Base-by-base conservation (phyloP, 2,113 vertebrate species). In the Pluvianellus socialis region DNA sequence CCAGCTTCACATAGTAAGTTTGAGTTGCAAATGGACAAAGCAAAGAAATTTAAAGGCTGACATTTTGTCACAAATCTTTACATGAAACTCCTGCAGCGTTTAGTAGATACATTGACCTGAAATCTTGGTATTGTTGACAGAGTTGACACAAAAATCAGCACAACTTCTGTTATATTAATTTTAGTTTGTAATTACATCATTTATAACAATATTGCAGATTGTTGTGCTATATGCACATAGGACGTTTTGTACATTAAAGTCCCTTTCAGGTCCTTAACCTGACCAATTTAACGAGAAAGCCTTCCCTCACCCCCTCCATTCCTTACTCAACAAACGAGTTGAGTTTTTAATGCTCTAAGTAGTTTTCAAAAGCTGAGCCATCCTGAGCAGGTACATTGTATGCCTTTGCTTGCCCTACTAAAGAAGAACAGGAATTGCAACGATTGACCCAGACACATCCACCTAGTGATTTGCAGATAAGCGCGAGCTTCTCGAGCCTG, bases 41-140 rank as follows among this genome's bases (percentile, higher is more conserved):
- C 12, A 53, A 88, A 62, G 67, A 35, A 95, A 83, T 84, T 72
- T 14, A 66, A 75, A 88, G 45, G 30, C 52, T 92, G 62, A 65
- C 20, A n/a, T 86, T 84, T 94, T 70, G 63, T 52, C 40, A 35
- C 44, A 70, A 33, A 62, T 59, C 32, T 92, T 80, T 79, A 27
- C 15, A 10, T 68, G 56, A 45, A 50, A 65, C 44, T 81, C 38
- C 35, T 80, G 19, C 19, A 86, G 47, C 23, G 32, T 47, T 75
- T 59, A 10, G 3, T 65, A 19, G n/a, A 40, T 86, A 52, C 5
- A 14, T 47, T 74, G 50, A 80, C 21, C 79, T 88, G 52, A 53
- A 90, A 92, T 86, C 14, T 77, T 16, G 30, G 13, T 84, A 14
- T 72, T 61, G 30, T 76, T 94, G 88, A 56, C 44, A 33, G 35